Base-by-base conservation (phyloP, 2,888 invertebrate genomes). In the Drosophila algonquin region DNA sequence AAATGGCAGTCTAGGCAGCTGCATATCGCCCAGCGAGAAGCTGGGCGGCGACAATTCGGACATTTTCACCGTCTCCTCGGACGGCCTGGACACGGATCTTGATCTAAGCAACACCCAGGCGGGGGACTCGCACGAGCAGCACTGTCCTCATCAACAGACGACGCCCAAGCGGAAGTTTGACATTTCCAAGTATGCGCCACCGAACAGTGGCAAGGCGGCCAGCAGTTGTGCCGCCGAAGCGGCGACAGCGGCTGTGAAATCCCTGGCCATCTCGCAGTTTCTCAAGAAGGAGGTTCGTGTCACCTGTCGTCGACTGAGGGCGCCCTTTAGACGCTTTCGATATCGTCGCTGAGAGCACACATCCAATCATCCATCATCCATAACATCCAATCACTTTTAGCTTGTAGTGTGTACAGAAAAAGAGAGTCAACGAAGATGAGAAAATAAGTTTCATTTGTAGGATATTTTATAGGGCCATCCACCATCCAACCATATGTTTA, bases 51-150 rank as follows among this genome's bases (percentile, higher is more conserved):
- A 92, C 35, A 91, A 91, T 72, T 92, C 92, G 0, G 92, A 92
- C 58, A 91, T 92, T 10, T 92, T 92, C 60, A 92, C 92, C 0
- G 92, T 92, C 3, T 92, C 92, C 4, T 92, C 92, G 0, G 92
- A 92, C 76, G 92, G 92, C 3, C 76, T 92, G 59, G 92, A 92
- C 24, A 92, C 92, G 0, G 92, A 92, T 73, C 64, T 92, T 68
- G 92, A 92, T 67, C 62, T 92, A 30, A 92, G 92, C 73, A 92
- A 91, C 59, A 88, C 90, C 3, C 91, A 90, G 56, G 80, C 83
- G 0, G 90, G 80, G 2, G 87, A 86, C 40, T 77, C 85, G 10
- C 68, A 80, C 16, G 86, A 81, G 1, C 83, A 81, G 1, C 83
- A 81, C 45, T 89, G 83, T 58, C 68, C 81, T 0, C 79, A 84